phyloP scores from a whole-genome alignment of 2,888 invertebrate species.

The Auanema freiburgensis region DNA sequence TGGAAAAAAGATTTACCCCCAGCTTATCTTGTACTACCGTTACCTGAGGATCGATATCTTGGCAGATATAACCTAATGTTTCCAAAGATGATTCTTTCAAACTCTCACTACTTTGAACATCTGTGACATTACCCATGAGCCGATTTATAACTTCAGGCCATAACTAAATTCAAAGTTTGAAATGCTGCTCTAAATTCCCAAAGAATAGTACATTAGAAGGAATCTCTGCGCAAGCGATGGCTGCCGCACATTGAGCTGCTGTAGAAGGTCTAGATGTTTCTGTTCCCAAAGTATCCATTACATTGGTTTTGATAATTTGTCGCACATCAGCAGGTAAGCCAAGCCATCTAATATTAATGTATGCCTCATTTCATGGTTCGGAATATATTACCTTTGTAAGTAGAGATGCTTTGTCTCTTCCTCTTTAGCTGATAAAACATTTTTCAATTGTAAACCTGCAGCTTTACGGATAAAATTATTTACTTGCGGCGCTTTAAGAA shows the following conservation, averaged over 20 bases:
- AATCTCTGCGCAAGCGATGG: constrained; percentile 93
- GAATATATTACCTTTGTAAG: constrained; percentile 70
- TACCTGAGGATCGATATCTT: constrained; percentile 77
- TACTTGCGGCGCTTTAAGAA: constrained; percentile 84
- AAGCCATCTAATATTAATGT: constrained; percentile 77
- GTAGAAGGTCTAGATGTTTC: constrained; percentile 91
- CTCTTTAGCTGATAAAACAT: constrained; percentile 95
- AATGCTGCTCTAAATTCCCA: neutral
- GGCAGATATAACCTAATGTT: constrained; percentile 97
- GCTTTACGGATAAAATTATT: constrained; percentile 95
- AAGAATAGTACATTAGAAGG: constrained; percentile 69
- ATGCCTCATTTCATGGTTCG: neutral
- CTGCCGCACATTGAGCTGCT: constrained; percentile 98
- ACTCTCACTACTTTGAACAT: constrained; percentile 78
- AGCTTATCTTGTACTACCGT: neutral
- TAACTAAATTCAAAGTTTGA: constrained; percentile 70
- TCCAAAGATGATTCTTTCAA: constrained; percentile 95
- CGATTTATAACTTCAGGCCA: constrained; percentile 88
- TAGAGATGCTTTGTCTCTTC: constrained; percentile 77
- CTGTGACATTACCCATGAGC: constrained; percentile 86
- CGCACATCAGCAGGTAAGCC: constrained; percentile 83
- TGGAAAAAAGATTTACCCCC: constrained; percentile 4
- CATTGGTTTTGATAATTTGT: constrained; percentile 89
- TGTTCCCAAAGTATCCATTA: constrained; percentile 89
- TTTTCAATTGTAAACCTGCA: constrained; percentile 95